Evolutionary conservation across 2,797 vertebrate species (phyloP).

Genomic region (Amniataba percoides): DNA sequence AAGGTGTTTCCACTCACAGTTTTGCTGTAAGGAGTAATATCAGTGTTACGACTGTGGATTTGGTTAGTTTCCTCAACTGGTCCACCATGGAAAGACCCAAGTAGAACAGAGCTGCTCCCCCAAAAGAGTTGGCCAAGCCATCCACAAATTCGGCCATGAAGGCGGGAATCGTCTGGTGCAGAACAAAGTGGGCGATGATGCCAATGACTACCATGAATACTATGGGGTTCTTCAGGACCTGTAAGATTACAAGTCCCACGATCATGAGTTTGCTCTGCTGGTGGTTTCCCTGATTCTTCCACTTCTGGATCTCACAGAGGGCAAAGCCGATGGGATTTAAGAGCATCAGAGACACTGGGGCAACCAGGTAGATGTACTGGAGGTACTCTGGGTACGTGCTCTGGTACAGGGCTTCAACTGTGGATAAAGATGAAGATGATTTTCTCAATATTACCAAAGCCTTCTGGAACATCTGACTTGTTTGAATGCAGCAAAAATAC

Average conservation of each 20-base stretch:
- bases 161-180: conserved; percentile 90
- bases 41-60: conserved; percentile 91
- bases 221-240: conserved; percentile 92
- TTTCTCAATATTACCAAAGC: not conserved
- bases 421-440: conserved; percentile 86
- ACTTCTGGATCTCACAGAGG: conserved; percentile 97
- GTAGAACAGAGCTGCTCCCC: conserved; percentile 97
- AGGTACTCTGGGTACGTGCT: conserved; percentile 93
- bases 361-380: conserved; percentile 98
- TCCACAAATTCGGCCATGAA: conserved; percentile 95
- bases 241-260: conserved; percentile 89
- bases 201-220: conserved; percentile 98
- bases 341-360: conserved; percentile 96
- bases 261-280: conserved; percentile 90
- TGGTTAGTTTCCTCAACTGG: conserved; percentile 92
- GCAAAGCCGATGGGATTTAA: conserved; percentile 96
- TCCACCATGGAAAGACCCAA: conserved; percentile 98
- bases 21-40: conserved; percentile 97
- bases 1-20: conserved; percentile 89
- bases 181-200: conserved; percentile 92
- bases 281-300: conserved; percentile 86
- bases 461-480: not conserved
- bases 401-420: conserved; percentile 83
- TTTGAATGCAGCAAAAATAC: not conserved
- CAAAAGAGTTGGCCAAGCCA: conserved; percentile 94